Evolutionary conservation across 1,140 invertebrate genomes (phyloP).

Genomic region (Hirudo medicinalis): DNA sequence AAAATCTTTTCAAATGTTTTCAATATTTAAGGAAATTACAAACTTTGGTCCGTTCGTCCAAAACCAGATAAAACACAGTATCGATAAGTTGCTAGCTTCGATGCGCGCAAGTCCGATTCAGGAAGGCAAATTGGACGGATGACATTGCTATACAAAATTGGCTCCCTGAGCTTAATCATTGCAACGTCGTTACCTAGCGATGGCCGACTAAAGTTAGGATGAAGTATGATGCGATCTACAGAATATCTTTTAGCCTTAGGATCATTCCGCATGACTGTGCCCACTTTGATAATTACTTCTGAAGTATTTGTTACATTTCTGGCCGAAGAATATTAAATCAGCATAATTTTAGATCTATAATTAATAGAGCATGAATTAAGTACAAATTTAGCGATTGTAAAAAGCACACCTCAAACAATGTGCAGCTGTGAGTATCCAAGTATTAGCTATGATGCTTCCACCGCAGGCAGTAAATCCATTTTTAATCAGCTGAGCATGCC

Average conservation of each 20-base stretch:
- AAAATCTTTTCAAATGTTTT: too few species aligned
- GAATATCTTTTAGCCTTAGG: too few species aligned
- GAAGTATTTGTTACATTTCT: too few species aligned
- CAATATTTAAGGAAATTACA: too few species aligned
- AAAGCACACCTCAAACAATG: conserved; percentile 28
- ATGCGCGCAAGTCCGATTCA: too few species aligned
- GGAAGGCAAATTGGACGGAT: neutral
- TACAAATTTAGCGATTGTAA: neutral
- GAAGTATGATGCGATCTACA: neutral
- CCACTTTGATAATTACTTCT: too few species aligned
- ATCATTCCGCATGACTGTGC: too few species aligned
- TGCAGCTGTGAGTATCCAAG: conserved; percentile 59
- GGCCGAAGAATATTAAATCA: too few species aligned
- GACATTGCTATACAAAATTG: neutral
- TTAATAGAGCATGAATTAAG: conserved; percentile 41
- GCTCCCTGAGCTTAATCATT: neutral
- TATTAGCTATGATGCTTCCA: conserved; percentile 68
- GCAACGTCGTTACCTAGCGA: neutral
- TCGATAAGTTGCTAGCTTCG: too few species aligned
- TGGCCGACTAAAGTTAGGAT: neutral
- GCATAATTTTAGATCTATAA: too few species aligned
- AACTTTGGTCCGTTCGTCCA: too few species aligned
- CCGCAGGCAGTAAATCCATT: conserved; percentile 48
- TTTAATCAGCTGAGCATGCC: neutral
- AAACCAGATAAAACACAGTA: too few species aligned